Conservation (phyloP, 2,888 invertebrate species). For the Parascotia fuliginaria region DNA sequence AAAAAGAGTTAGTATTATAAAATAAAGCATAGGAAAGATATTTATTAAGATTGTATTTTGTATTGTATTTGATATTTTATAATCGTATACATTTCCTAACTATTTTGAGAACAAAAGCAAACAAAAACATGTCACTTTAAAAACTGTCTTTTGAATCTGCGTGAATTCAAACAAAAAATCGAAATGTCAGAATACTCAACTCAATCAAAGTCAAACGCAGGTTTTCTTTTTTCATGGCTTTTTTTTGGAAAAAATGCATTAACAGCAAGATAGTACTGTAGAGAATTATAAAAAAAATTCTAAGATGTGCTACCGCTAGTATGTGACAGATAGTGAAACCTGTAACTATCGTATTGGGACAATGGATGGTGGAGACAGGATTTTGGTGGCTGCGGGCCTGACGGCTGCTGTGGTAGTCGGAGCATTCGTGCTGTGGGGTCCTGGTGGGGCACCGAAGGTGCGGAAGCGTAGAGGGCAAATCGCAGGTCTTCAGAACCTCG, state of each 20-base stretch:
- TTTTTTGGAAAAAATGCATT: constrained; percentile 29
- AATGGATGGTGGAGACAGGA: constrained; percentile 91
- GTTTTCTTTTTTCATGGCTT: constrained; percentile 30
- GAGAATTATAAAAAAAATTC: constrained; percentile 15
- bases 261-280: constrained; percentile 26
- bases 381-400: constrained; percentile 91
- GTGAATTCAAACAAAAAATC: constrained; percentile 14
- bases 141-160: neutral
- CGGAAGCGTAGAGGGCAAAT: constrained; percentile 90
- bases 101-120: neutral
- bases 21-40: too few species aligned
- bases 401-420: constrained; percentile 93
- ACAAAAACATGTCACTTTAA: neutral
- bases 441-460: constrained; percentile 87
- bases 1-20: too few species aligned
- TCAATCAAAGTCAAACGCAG: constrained; percentile 31
- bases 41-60: too few species aligned
- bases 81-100: too few species aligned
- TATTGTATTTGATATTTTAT: too few species aligned
- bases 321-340: constrained; percentile 40
- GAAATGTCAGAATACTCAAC: constrained; percentile 31
- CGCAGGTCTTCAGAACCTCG: constrained; percentile 95
- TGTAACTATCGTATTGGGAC: constrained; percentile 39
- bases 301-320: constrained; percentile 30
- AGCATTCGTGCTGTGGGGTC: constrained; percentile 94